These are phyloP conservation scores for Arrhamphus sclerolepis DNA, from an alignment of 2,797 vertebrate species.

Conservation along the genomic window DNA sequence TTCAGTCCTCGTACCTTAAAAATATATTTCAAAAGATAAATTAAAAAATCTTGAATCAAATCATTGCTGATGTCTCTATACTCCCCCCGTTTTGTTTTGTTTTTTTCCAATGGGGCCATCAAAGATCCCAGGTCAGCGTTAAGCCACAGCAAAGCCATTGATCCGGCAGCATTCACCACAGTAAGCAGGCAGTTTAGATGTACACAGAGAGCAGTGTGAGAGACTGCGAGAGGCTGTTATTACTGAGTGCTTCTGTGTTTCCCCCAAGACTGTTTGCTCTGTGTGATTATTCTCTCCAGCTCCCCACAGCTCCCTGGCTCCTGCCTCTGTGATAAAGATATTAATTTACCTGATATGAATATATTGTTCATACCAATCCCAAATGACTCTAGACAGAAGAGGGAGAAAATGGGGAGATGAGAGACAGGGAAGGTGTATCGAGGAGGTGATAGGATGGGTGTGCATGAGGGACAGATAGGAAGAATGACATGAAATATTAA, in stretches of 20 bases:
- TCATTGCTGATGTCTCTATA: not conserved
- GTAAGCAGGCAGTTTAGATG: slow-evolving; percentile 66
- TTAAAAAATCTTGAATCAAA: slow-evolving; percentile 8
- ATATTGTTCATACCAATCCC: slow-evolving; percentile 73
- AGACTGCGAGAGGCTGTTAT: slow-evolving; percentile 66
- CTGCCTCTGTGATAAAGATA: slow-evolving; percentile 76
- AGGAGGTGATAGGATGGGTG: slow-evolving; percentile 30
- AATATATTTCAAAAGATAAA: not conserved
- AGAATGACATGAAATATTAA: slow-evolving; percentile 71
- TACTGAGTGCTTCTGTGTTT: slow-evolving; percentile 69
- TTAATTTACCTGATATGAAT: slow-evolving; percentile 81
- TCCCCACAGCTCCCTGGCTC: slow-evolving; percentile 59
- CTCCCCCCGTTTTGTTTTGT: not conserved
- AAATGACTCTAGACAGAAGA: slow-evolving; percentile 67
- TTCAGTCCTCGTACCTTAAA: not conserved
- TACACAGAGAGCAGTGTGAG: slow-evolving; percentile 54
- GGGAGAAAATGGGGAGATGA: slow-evolving; percentile 44
- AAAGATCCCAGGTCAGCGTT: slow-evolving; percentile 49
- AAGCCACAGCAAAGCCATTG: slow-evolving; percentile 53
- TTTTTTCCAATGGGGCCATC: slow-evolving; percentile 1
- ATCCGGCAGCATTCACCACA: slow-evolving; percentile 41
- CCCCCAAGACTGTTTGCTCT: slow-evolving; percentile 71
- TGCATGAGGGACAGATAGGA: slow-evolving; percentile 30
- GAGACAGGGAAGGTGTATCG: slow-evolving; percentile 22
- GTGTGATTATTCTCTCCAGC: slow-evolving; percentile 77